Conservation (phyloP, 2,888 invertebrate species). For the Octonoba sinensis region DNA sequence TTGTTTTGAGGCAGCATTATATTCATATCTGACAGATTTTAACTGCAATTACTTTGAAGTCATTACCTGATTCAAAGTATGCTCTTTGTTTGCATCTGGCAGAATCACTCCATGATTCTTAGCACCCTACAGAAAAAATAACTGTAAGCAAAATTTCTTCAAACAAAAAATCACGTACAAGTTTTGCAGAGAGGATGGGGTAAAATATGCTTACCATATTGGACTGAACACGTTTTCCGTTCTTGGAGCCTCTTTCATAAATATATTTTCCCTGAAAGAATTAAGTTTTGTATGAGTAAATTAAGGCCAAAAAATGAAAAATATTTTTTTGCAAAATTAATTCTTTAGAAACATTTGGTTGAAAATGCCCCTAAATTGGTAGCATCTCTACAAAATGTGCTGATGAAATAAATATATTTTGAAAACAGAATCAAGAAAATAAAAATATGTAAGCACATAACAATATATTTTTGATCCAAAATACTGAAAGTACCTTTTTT, state of each 20-base stretch:
- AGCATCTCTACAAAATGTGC: constrained; percentile 8
- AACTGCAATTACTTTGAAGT: neutral
- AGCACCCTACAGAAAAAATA: constrained; percentile 78
- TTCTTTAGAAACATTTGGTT: too few relatives aligned
- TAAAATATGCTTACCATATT: constrained; percentile 80
- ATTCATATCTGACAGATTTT: too few relatives aligned
- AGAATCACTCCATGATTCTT: constrained; percentile 98
- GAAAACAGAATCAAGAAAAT: too few relatives aligned
- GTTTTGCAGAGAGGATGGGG: neutral
- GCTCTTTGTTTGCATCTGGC: constrained; percentile 97
- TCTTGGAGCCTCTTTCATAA: constrained; percentile 89
- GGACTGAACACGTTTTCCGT: constrained; percentile 95
- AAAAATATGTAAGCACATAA: too few relatives aligned
- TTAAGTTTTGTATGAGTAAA: neutral
- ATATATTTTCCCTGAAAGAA: constrained; percentile 85
- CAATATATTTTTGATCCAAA: too few relatives aligned
- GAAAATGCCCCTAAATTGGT: too few relatives aligned
- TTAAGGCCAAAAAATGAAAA: too few relatives aligned
- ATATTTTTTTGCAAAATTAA: too few relatives aligned
- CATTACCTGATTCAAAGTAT: constrained; percentile 85
- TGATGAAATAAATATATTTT: neutral
- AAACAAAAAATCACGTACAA: neutral
- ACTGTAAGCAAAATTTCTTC: neutral
- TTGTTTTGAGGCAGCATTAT: too few relatives aligned
- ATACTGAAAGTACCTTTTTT: too few relatives aligned